phyloP scores from a whole-genome alignment of 2,888 invertebrate species.

The Aethes cnicana region DNA sequence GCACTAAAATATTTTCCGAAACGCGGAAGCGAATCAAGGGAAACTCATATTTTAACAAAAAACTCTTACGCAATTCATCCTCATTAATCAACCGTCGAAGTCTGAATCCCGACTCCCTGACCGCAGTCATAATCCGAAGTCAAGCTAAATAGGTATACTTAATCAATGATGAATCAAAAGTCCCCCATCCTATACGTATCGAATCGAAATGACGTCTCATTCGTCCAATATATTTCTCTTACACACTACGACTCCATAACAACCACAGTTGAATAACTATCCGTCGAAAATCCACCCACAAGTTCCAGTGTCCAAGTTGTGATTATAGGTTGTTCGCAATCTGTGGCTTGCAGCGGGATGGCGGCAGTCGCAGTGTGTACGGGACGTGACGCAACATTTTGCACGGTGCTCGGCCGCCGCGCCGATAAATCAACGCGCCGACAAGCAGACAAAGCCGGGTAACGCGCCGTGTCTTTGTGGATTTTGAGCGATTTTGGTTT shows the following conservation, averaged over 20 bases:
- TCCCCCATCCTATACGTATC: slow-evolving; percentile 71
- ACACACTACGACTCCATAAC: slow-evolving; percentile 46
- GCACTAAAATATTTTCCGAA: slow-evolving; percentile 28
- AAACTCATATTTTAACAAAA: slow-evolving; percentile 15
- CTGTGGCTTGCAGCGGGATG: slow-evolving; percentile 43
- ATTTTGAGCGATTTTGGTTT: slow-evolving; percentile 76
- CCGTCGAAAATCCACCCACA: neutral
- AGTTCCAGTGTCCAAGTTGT: slow-evolving; percentile 33
- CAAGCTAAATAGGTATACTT: slow-evolving; percentile 71
- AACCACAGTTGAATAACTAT: slow-evolving; percentile 41
- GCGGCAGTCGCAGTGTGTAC: slow-evolving; percentile 43
- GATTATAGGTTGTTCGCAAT: slow-evolving; percentile 26
- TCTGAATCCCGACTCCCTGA: slow-evolving; percentile 5
- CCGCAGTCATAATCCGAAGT: slow-evolving; percentile 32
- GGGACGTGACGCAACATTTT: slow-evolving; percentile 76
- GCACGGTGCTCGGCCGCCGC: slow-evolving; percentile 64
- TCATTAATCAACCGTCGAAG: slow-evolving; percentile 25
- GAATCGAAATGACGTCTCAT: slow-evolving; percentile 79
- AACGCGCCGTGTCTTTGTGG: slow-evolving; percentile 79
- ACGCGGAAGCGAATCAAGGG: slow-evolving; percentile 9
- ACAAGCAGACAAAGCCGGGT: slow-evolving; percentile 78
- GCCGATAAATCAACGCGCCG: slow-evolving; percentile 66
- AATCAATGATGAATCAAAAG: slow-evolving; percentile 69
- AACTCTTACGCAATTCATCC: slow-evolving; percentile 18
- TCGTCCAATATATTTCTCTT: slow-evolving; percentile 71